Evolutionary conservation across 2,888 invertebrate species (phyloP).

Genomic region (Netelia virgata): DNA sequence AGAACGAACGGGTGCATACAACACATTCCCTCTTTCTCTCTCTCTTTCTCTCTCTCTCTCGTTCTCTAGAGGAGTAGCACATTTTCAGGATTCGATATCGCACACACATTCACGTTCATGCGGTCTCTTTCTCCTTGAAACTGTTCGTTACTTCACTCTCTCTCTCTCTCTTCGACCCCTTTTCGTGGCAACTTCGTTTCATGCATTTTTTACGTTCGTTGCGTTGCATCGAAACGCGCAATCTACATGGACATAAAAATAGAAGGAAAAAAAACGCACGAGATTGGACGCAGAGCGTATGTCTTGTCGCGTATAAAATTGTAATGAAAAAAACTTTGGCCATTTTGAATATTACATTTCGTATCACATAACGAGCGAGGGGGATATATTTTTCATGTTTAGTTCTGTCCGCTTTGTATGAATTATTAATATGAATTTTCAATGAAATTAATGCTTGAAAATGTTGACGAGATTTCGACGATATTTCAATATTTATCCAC

Average conservation of each 20-base stretch:
- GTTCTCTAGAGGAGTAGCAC: background rate
- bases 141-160: constrained; percentile 14
- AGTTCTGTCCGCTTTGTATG: no score
- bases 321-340: background rate
- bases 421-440: no score
- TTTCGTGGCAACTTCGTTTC: background rate
- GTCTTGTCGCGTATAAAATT: no score
- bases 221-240: constrained; percentile 3
- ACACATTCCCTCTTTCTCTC: constrained; percentile 4
- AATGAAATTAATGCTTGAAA: no score
- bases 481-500: no score
- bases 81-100: constrained; percentile 34
- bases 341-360: constrained; percentile 4
- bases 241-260: background rate
- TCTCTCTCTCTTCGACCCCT: constrained; percentile 19
- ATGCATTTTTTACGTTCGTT: background rate
- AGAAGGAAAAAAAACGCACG: background rate
- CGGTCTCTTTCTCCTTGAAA: background rate
- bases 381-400: no score
- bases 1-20: constrained; percentile 46
- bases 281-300: constrained; percentile 20
- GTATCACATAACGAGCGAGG: background rate
- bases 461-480: no score
- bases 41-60: background rate
- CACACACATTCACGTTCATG: constrained; percentile 2